Evolutionary conservation across 2,797 vertebrate species (phyloP), one percentile per base, ranked within the genome.

Genomic region (Thalassophryne amazonica): DNA sequence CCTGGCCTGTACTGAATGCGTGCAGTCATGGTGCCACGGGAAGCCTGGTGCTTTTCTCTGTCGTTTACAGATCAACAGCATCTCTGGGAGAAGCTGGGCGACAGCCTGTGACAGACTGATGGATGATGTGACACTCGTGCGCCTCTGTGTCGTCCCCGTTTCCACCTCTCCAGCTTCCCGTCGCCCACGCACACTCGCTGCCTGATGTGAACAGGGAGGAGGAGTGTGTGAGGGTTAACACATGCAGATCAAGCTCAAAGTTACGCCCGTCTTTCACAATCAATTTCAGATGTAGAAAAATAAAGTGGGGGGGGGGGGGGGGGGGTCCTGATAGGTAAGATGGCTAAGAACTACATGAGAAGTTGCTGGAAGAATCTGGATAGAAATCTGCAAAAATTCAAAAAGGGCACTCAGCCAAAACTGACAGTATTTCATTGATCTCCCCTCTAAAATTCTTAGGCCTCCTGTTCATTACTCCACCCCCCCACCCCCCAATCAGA

Each of bases 41-140:
- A 70, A 48, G 55, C 33, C 47, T 46, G 57, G 30, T 58, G 71
- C 27, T 54, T 52, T 57, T 41, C 36, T 64, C 61, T 62, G 70
- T 78, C 74, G 78, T 86, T 89, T 86, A 89, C 84, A 85, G 84
- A 83, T 86, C 69, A 12, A 66, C 63, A 74, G 70, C 34, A 20
- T 85, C 81, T 70, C 76, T 60, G 42, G 45, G 72, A 78, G 77
- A 73, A 73, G 62, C 50, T 1, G 12, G 58, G 57, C 52, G 49
- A 78, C 71, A 71, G 76, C 60, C 60, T 73, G 76, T 78, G 85
- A 83, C 78, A 75, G 72, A 47, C 76, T 88, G 87, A 88, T 81
- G 75, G 85, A 88, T 85, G 83, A 83, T 56, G 66, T 75, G 84
- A 85, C 85, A 85, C 68, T 58, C 34, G 18, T 60, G 67, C 35